Evolutionary conservation across 2,888 invertebrate species (phyloP).

Genomic region (Chymomyza caudatula): DNA sequence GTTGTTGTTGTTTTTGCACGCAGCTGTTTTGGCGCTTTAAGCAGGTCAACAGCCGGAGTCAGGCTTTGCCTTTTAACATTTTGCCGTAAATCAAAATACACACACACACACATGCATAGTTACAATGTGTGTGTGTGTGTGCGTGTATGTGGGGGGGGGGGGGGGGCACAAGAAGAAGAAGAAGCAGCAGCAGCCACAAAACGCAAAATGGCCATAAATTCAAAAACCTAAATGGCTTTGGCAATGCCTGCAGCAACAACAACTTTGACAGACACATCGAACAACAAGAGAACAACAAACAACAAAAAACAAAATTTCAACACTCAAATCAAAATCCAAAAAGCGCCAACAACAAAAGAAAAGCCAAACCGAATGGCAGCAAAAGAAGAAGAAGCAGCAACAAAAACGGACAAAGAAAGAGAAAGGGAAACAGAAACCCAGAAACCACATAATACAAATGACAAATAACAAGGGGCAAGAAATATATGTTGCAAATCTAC

Average conservation of each 20-base stretch:
- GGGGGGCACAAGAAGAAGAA: neutral
- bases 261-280: constrained; percentile 12
- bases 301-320: neutral
- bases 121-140: neutral
- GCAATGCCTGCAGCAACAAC: constrained; percentile 39
- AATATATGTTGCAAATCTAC: constrained; percentile 66
- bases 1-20: neutral
- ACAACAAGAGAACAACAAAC: neutral
- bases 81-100: constrained; percentile 47
- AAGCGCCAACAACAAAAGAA: neutral
- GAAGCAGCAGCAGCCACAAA: constrained; percentile 41
- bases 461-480: constrained; percentile 62
- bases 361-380: neutral
- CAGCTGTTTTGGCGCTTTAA: constrained; percentile 10
- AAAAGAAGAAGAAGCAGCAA: constrained; percentile 1
- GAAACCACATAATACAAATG: constrained; percentile 53
- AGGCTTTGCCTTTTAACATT: constrained; percentile 16
- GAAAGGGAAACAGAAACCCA: neutral
- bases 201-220: constrained; percentile 68
- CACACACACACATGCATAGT: neutral
- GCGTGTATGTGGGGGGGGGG: too few relatives aligned
- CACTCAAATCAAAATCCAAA: neutral
- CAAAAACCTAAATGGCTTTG: constrained; percentile 63
- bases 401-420: neutral
- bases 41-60: constrained; percentile 42